Evolutionary conservation across 2,888 invertebrate genomes (phyloP), one percentile per base, ranked within the genome.

Genomic region (Bugula neritina): DNA sequence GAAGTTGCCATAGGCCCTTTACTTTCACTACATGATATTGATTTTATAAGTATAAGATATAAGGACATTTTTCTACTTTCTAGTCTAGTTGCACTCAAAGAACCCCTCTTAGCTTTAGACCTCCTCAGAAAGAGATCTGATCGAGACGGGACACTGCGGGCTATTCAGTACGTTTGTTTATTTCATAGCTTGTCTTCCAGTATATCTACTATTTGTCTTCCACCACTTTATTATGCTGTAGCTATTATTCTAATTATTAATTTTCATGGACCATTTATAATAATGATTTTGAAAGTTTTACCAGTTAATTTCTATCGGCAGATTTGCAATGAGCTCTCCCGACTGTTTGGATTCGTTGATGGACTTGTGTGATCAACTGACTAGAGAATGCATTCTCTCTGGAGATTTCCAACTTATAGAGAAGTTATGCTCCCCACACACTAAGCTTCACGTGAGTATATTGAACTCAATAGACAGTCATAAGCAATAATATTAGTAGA

Each of bases 301-400:
- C 21, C 21, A 52, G 21, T 13, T 25, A 57, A 5, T 57, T 57
- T 21, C 17, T 57, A 13, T n/a, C 25, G 25, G 5, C 77, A 90
- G 89, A 87, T 90, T 23, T 90, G 90, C 90, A 87, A 90, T 82
- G 87, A 89, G 17, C 81, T 84, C 69, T 85, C 83, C 2, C 86
- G 87, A 77, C 83, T 84, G 69, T 21, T 21, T 31, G 27, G 31
- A 63, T 25, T 27, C 27, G 31, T 10, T 63, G 63, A 25, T 63
- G 17, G 31, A 31, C 10, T 3, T 31, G n/a, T 63, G 63, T 63
- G 63, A 63, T 27, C 3, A 13, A 13, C 63, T 63, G 25, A 63
- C 63, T n/a, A 21, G 63, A 29, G 25, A 31, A 31, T 63, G 31
- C 63, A 21, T 63, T 13, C 63, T 63, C 63, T 63, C 63, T 10